phyloP scores from a whole-genome alignment of 1,140 invertebrate species.

The Ceratina australensis region DNA sequence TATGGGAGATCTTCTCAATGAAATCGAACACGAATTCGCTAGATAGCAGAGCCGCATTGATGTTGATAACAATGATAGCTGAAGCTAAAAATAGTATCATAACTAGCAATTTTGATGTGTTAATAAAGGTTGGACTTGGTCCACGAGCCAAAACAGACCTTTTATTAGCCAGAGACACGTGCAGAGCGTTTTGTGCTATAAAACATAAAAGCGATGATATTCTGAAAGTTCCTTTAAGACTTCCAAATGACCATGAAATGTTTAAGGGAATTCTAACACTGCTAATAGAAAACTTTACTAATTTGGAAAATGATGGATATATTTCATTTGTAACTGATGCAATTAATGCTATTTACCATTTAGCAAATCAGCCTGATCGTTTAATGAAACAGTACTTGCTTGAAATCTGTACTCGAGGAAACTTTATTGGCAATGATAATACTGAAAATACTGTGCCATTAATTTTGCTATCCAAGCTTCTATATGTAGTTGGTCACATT shows the following conservation, averaged over 20 bases:
- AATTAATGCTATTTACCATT: constrained; percentile 82
- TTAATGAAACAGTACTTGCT: constrained; percentile 69
- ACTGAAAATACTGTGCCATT: constrained; percentile 34
- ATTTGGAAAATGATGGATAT: constrained; percentile 78
- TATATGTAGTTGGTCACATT: constrained; percentile 86
- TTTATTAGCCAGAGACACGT: constrained; percentile 81
- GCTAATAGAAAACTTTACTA: constrained; percentile 77
- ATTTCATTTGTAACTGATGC: constrained; percentile 82
- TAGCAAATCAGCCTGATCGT: constrained; percentile 73
- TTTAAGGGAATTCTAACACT: constrained; percentile 78
- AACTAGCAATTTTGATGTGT: constrained; percentile 81
- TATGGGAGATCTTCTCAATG: constrained; percentile 90
- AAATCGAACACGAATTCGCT: constrained; percentile 85
- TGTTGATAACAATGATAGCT: constrained; percentile 87
- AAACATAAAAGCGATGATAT: constrained; percentile 64
- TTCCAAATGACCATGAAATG: constrained; percentile 80
- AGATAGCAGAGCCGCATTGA: constrained; percentile 85
- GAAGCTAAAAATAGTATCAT: constrained; percentile 80
- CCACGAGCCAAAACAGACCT: constrained; percentile 79
- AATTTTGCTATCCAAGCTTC: constrained; percentile 82
- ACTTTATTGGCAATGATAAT: constrained; percentile 37
- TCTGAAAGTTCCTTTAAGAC: constrained; percentile 70
- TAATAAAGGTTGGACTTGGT: constrained; percentile 82
- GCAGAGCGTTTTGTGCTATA: constrained; percentile 81
- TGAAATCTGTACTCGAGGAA: constrained; percentile 47